A percentile compares a stretch with the other conserved stretches of the same genome.
phyloP scores from a whole-genome alignment of 2,888 invertebrate genomes.

The Polydrusus cervinus region DNA sequence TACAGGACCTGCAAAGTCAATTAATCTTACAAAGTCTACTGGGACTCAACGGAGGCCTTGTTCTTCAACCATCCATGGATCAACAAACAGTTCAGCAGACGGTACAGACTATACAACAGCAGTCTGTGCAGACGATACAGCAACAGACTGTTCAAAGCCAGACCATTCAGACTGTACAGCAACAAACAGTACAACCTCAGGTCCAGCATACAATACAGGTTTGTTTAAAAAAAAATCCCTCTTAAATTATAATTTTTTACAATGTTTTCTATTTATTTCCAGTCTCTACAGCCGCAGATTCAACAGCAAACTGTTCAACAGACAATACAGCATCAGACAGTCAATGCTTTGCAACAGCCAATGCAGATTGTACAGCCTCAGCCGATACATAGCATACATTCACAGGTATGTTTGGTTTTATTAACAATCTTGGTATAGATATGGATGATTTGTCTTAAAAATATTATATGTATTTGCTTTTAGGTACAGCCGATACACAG shows the following conservation, averaged over 20 bases:
- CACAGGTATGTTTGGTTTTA: conserved; percentile 58
- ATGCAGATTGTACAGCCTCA: conserved; percentile 69
- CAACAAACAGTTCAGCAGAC: conserved; percentile 70
- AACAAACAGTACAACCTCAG: conserved; percentile 69
- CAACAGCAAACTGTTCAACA: conserved; percentile 69
- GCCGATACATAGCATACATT: conserved; percentile 66
- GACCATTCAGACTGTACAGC: conserved; percentile 70
- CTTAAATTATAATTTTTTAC: no score
- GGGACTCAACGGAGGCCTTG: conserved; percentile 68
- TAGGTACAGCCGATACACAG: conserved; percentile 62
- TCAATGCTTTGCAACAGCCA: conserved; percentile 66
- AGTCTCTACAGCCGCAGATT: conserved; percentile 67
- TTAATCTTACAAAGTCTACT: conserved; percentile 70
- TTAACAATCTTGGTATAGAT: neutral
- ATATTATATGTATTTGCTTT: neutral
- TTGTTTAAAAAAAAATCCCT: neutral
- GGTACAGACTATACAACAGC: conserved; percentile 71
- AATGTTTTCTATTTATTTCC: neutral
- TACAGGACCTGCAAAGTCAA: conserved; percentile 70
- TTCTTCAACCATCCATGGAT: conserved; percentile 69
- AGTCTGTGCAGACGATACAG: conserved; percentile 70
- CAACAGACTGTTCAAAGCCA: conserved; percentile 70
- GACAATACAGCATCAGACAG: conserved; percentile 67
- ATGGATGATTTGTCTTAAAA: no score
- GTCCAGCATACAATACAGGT: conserved; percentile 65